These are phyloP conservation scores for Melanerpes aurifrons DNA, from an alignment of 2,113 vertebrate genomes.

Conservation along the genomic window DNA sequence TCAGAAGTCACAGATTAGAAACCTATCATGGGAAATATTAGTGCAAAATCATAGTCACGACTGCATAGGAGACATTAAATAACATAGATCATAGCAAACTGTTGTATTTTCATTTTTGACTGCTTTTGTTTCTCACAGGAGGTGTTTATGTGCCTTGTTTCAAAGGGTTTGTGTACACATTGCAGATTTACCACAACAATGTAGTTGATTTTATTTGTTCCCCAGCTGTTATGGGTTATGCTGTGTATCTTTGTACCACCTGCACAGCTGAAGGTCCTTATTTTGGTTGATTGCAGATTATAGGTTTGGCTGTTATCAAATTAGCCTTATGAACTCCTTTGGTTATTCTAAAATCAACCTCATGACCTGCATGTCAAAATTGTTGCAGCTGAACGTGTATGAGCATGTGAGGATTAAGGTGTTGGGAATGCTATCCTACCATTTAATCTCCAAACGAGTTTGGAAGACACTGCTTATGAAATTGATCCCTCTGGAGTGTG, in stretches of 20 bases:
- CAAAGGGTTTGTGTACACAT: not conserved
- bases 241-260: not conserved
- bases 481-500: slow-evolving; percentile 15
- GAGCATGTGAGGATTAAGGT: slow-evolving; percentile 13
- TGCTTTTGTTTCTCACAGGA: slow-evolving; percentile 33
- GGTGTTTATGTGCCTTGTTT: slow-evolving; percentile 25
- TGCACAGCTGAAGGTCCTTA: not conserved
- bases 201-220: not conserved
- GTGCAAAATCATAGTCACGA: not conserved
- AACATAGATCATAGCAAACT: not conserved
- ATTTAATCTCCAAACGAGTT: slow-evolving; percentile 15
- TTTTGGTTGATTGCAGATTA: slow-evolving; percentile 38
- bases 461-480: slow-evolving; percentile 18
- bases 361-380: not conserved
- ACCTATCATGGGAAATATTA: not conserved
- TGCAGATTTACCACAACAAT: not conserved
- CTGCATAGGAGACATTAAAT: not conserved
- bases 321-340: slow-evolving; percentile 52
- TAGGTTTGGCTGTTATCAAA: slow-evolving; percentile 33
- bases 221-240: not conserved
- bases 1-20: not conserved
- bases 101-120: slow-evolving; percentile 18
- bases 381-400: not conserved
- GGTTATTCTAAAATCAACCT: slow-evolving; percentile 48
- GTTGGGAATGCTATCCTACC: not conserved